These are phyloP conservation scores for Thyatira batis DNA, from an alignment of 2,888 invertebrate species.

Conservation along the genomic window DNA sequence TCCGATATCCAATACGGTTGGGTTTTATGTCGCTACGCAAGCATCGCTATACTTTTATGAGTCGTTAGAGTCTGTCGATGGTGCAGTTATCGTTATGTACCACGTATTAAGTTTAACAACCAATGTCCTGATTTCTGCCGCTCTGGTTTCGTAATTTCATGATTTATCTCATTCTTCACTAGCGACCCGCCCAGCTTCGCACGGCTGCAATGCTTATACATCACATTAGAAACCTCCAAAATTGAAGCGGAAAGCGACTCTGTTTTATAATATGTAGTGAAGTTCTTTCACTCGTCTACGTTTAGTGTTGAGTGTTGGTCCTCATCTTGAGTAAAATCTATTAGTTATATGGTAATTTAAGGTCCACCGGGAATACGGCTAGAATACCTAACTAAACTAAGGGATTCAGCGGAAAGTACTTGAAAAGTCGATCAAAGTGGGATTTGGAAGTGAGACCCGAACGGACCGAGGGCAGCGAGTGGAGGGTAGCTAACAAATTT, in stretches of 20 bases:
- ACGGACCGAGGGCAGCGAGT: slow-evolving; percentile 30
- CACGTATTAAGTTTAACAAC: slow-evolving; percentile 57
- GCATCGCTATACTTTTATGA: slow-evolving; percentile 52
- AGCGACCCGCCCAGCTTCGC: too few species aligned
- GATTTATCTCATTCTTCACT: too few species aligned
- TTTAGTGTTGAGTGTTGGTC: background rate
- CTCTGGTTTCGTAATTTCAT: slow-evolving; percentile 19
- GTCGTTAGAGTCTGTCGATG: slow-evolving; percentile 47
- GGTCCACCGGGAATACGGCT: slow-evolving; percentile 38
- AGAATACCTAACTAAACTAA: slow-evolving; percentile 57
- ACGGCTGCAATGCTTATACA: too few species aligned
- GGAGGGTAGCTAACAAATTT: slow-evolving; percentile 61
- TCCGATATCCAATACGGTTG: slow-evolving; percentile 54
- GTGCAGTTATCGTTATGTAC: slow-evolving; percentile 53
- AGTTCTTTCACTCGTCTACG: background rate
- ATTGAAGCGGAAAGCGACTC: too few species aligned
- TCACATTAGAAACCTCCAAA: too few species aligned
- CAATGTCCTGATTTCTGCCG: slow-evolving; percentile 47
- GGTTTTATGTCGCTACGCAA: slow-evolving; percentile 53
- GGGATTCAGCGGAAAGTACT: slow-evolving; percentile 35
- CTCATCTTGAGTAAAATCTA: background rate
- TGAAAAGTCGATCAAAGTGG: slow-evolving; percentile 73
- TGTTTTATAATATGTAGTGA: background rate
- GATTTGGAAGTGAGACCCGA: slow-evolving; percentile 62
- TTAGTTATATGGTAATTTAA: slow-evolving; percentile 30